These are phyloP conservation scores for Vannuccia rotundouncinata DNA, from an alignment of 2,888 invertebrate genomes.

Conservation along the genomic window DNA sequence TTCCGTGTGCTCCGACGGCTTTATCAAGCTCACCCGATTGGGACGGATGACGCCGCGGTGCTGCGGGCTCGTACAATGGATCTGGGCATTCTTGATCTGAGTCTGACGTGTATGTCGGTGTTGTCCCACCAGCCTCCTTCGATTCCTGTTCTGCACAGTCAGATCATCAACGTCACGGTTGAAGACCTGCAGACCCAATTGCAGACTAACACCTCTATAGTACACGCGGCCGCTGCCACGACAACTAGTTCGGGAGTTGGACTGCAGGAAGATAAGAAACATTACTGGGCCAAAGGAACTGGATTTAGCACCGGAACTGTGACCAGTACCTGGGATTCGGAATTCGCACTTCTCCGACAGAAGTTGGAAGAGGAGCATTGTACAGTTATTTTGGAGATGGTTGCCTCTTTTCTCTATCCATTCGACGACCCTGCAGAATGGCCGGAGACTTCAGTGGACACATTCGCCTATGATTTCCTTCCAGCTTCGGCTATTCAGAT, in stretches of 20 bases:
- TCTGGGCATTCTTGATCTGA: conserved; percentile 74
- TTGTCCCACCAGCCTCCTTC: conserved; percentile 65
- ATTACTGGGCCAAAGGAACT: conserved; percentile 86
- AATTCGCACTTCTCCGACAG: conserved; percentile 80
- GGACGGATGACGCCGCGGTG: conserved; percentile 69
- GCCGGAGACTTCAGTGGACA: background rate
- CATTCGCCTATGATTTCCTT: conserved; percentile 13
- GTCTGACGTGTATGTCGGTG: conserved; percentile 77
- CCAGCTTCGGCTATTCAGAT: conserved; percentile 50
- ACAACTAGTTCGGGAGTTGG: background rate
- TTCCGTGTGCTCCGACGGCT: conserved; percentile 70
- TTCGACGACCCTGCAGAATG: conserved; percentile 24
- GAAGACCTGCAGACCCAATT: background rate
- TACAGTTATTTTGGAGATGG: conserved; percentile 67
- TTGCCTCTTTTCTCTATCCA: conserved; percentile 40
- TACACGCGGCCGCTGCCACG: background rate
- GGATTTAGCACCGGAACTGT: conserved; percentile 93
- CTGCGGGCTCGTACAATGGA: conserved; percentile 72
- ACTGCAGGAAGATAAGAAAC: conserved; percentile 47
- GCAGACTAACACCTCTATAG: background rate
- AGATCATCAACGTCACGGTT: background rate
- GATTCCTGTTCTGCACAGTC: background rate
- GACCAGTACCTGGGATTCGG: conserved; percentile 90
- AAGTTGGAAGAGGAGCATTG: conserved; percentile 87
- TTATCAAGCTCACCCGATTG: conserved; percentile 69